A percentile compares a stretch with the other conserved stretches of the same genome.
Evolutionary conservation across 2,113 vertebrate species (phyloP).

Genomic region (Puffinus mauretanicus): DNA sequence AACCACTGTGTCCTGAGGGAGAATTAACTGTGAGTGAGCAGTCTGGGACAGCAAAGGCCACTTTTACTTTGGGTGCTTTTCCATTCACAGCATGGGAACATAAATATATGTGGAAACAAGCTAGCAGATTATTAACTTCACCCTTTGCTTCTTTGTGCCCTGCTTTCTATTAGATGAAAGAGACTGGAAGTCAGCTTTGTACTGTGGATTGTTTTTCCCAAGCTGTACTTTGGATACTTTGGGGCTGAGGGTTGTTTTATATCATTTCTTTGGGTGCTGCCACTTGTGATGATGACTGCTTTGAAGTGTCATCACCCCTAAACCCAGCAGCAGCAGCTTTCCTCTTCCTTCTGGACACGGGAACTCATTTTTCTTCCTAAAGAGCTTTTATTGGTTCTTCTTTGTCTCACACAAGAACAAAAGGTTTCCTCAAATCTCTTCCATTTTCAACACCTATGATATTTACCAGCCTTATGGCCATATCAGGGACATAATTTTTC

Average conservation of each 20-base stretch:
- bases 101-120: not conserved
- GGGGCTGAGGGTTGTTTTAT: not conserved
- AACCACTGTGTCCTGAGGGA: not conserved
- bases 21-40: not conserved
- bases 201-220: not conserved
- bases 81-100: slow-evolving; percentile 13
- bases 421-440: not conserved
- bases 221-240: not conserved
- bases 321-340: not conserved
- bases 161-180: not conserved
- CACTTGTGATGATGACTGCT: not conserved
- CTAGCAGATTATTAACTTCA: not conserved
- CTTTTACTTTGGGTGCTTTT: slow-evolving; percentile 4
- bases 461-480: not conserved
- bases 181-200: not conserved
- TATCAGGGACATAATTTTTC: not conserved
- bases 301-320: not conserved
- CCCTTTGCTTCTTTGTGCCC: not conserved
- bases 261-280: not conserved
- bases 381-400: rapidly evolving
- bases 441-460: not conserved
- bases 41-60: not conserved
- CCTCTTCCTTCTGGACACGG: not conserved
- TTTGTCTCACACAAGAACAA: not conserved
- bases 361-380: not conserved